Evolutionary conservation across 2,888 invertebrate genomes (phyloP), one percentile per base, ranked within the genome.

Genomic region (Iselma pallidipennis): DNA sequence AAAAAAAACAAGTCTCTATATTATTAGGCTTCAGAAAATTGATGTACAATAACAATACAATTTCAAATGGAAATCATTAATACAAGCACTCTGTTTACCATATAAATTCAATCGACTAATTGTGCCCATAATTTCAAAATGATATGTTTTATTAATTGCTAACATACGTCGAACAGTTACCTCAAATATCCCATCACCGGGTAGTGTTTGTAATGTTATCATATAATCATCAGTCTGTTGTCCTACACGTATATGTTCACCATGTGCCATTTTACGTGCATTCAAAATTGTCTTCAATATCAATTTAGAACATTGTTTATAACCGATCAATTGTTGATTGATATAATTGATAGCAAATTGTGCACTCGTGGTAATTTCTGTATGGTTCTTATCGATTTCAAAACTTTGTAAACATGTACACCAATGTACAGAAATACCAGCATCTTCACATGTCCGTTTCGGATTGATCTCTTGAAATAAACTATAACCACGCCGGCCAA

Each of bases 371-470:
- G 81, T 76, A 0, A 91, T 89, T 7, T 81, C 76, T 0, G 79
- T 71, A 67, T 88, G 85, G 28, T 85, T 83, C 0, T 82, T 80
- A 0, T 84, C 76, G 16, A 92, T 75, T 66, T 86, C 85, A 53
- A 81, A 82, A 55, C 87, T 88, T 60, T 86, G 86, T 74, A 93
- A 91, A 70, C 96, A 96, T 21, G 94, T 91, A 79, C 96, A 96
- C 91, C 92, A 96, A 77, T 95, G 92, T 25, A 89, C 88, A 0
- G 89, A 87, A 61, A 97, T 93, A 1, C 85, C 88, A 0, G 96
- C 95, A 63, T 84, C 83, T 53, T 86, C 83, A 76, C 96, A 97
- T 0, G 91, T 92, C 49, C 96, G 84, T 57, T 86, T 84, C 37
- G 77, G 79, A 0, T 92, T 89, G 62, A 96, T 85, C 0, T 88